These are phyloP conservation scores for Epizoanthus ramosus DNA, from an alignment of 92 coral and sea anemone species.

Conservation along the genomic window DNA sequence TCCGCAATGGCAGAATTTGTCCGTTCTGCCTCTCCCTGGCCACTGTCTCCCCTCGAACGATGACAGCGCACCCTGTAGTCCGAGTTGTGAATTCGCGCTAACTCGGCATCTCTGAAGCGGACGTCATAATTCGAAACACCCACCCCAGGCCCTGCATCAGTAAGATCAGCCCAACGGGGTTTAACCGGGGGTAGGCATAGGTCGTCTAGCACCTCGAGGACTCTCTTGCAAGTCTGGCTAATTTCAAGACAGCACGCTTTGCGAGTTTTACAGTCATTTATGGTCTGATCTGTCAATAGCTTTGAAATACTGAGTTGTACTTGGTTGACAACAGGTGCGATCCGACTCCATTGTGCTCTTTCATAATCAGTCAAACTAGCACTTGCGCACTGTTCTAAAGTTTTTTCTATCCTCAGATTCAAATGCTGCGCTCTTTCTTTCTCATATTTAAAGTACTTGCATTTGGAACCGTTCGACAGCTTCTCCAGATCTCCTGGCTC, in stretches of 20 bases:
- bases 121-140: constrained; percentile 36
- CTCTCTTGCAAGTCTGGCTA: neutral
- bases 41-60: constrained; percentile 38
- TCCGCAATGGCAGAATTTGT: constrained; percentile 44
- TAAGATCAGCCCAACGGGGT: constrained; percentile 40
- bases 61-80: constrained; percentile 36
- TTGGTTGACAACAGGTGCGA: constrained; percentile 20
- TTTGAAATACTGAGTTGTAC: constrained; percentile 18
- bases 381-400: constrained; percentile 17
- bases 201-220: neutral
- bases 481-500: constrained; percentile 20
- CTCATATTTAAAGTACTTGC: constrained; percentile 20
- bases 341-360: constrained; percentile 18
- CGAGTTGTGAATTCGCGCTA: constrained; percentile 35
- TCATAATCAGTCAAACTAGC: constrained; percentile 30
- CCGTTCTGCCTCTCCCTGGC: constrained; percentile 45
- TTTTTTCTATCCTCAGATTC: constrained; percentile 28
- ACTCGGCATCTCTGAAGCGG: constrained; percentile 43
- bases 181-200: constrained; percentile 26
- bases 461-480: neutral
- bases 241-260: constrained; percentile 11
- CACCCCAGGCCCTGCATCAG: constrained; percentile 36
- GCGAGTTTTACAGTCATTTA: constrained; percentile 20
- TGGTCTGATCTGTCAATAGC: neutral
- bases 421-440: constrained; percentile 43